phyloP scores from a whole-genome alignment of 2,888 invertebrate genomes.

The Zonitis immaculata region DNA sequence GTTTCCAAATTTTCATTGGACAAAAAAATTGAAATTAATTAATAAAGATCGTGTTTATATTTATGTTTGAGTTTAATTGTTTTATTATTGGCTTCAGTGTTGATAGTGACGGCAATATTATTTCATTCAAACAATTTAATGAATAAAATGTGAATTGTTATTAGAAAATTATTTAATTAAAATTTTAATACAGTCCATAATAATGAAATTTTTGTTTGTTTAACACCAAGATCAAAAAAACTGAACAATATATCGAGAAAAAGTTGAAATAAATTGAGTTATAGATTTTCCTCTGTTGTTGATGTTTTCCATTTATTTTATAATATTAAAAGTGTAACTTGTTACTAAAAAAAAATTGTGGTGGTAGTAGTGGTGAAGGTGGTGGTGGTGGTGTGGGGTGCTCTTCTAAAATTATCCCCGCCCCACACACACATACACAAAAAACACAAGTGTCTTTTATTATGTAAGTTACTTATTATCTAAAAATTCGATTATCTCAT shows the following conservation, averaged over 20 bases:
- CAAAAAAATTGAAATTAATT: background rate
- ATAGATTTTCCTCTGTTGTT: background rate
- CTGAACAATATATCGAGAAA: too few relatives aligned
- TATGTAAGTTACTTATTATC: background rate
- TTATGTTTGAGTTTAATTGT: background rate
- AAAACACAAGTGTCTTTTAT: background rate
- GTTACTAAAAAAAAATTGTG: background rate
- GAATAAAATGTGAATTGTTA: background rate
- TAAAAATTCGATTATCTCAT: background rate
- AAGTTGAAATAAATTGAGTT: background rate
- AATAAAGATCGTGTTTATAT: background rate
- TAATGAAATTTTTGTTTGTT: background rate
- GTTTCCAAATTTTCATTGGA: background rate
- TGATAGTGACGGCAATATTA: background rate
- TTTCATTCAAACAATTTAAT: too few relatives aligned
- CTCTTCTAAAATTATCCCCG: background rate
- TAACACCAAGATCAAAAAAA: background rate
- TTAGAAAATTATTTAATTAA: background rate
- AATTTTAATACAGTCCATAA: background rate
- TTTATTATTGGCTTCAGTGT: background rate
- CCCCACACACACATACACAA: too few relatives aligned
- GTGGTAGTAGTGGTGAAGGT: background rate
- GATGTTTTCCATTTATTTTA: background rate
- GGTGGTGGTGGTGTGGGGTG: background rate
- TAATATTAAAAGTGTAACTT: background rate